Conservation (phyloP, 1,140 invertebrate species). For the Cotesia glomerata region DNA sequence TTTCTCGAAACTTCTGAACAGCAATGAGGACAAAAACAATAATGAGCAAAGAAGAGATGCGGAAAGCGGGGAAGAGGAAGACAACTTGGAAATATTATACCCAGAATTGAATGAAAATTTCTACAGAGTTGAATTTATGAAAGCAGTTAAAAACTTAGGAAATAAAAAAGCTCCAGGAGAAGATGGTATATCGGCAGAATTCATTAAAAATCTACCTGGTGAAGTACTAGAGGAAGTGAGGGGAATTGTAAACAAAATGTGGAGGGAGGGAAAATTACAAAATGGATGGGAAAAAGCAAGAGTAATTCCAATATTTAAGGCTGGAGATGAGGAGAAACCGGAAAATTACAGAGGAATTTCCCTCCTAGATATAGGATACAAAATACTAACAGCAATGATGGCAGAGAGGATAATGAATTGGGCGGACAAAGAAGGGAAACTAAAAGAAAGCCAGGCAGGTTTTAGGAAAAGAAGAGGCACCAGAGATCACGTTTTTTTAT, state of each 20-base stretch:
- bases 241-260: neutral
- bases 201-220: neutral
- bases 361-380: neutral
- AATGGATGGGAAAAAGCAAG: neutral
- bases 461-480: neutral
- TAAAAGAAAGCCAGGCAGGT: conserved; percentile 16
- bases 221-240: neutral
- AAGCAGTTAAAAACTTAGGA: no score
- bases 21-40: neutral
- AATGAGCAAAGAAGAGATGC: neutral
- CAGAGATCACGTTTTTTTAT: conserved; percentile 23
- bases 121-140: no score
- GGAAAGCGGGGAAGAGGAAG: neutral
- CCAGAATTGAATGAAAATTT: no score
- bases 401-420: neutral
- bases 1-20: neutral
- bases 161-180: conserved; percentile 4
- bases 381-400: neutral
- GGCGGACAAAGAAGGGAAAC: neutral
- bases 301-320: neutral
- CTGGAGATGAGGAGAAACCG: neutral
- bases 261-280: neutral
- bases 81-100: neutral
- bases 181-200: neutral
- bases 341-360: neutral